phyloP scores from a whole-genome alignment of 1,140 invertebrate genomes.

The Cyclina sinensis region DNA sequence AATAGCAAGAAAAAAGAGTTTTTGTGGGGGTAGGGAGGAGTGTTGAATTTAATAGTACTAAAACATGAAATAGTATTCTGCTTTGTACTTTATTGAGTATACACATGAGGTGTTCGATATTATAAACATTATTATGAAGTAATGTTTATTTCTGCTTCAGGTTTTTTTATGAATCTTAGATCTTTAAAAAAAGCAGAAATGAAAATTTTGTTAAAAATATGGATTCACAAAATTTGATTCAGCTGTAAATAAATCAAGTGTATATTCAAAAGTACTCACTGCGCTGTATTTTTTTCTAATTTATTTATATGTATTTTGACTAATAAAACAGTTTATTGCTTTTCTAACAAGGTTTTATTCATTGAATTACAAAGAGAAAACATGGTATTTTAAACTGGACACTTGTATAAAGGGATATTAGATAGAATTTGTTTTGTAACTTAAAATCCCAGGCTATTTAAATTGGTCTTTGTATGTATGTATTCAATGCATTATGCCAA shows the following conservation, averaged over 20 bases:
- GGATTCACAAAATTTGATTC: background rate
- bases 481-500: background rate
- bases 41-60: slow-evolving; percentile 52
- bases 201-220: slow-evolving; percentile 11
- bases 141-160: too few species aligned
- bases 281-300: slow-evolving; percentile 35
- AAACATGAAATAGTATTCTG: slow-evolving; percentile 28
- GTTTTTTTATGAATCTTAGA: slow-evolving; percentile 14
- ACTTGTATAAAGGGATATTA: background rate
- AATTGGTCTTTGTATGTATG: background rate
- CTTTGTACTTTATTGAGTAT: slow-evolving; percentile 47
- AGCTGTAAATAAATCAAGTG: slow-evolving; percentile 31
- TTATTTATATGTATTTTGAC: slow-evolving; percentile 27
- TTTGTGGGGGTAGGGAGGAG: slow-evolving; percentile 48
- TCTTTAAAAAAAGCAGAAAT: background rate
- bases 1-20: slow-evolving; percentile 9
- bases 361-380: background rate
- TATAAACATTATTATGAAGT: too few species aligned
- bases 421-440: background rate
- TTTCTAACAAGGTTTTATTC: background rate
- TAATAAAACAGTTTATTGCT: slow-evolving; percentile 34
- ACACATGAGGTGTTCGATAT: slow-evolving; percentile 1
- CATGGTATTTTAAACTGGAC: background rate
- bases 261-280: slow-evolving; percentile 46
- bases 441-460: slow-evolving; percentile 42